Base-by-base conservation (phyloP, 2,797 vertebrate species). In the Myotis vivesi region DNA sequence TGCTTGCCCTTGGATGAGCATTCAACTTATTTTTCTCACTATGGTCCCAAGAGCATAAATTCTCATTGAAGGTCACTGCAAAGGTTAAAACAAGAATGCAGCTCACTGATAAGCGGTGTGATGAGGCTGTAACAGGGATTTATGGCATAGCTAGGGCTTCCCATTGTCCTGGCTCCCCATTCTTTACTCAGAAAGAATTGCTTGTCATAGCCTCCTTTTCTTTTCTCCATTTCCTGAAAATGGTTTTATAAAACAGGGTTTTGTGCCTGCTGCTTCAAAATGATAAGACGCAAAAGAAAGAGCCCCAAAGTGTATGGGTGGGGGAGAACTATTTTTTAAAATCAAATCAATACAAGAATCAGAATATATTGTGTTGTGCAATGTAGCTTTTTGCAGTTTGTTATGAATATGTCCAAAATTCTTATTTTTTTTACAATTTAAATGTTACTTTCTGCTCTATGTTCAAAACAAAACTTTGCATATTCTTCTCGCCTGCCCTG, bases 121-220 rank as follows among this genome's bases (percentile, higher is more conserved):
- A 85, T 72, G 84, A 90, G 72, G 49, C 51, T 8, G 3, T 62
- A 25, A 23, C 0, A 3, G 36, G 77, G 68, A 94, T 94, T 93
- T 66, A 92, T 85, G 51, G 53, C 73, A 17, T 5, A 41, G 46
- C 46, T 20, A 8, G 20, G 30, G 16, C 51, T 51, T 64, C 87
- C 62, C 86, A 28, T 93, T 87, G 44, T 76, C 88, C 59, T 30
- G 46, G 68, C 76, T 92, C 87, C 33, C 33, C 28, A 55, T 95
- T 95, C 62, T 66, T 94, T 46, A 86, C 46, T 28, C 62, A n/a
- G 79, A 89, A 75, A 76, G 75, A 94, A 84, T 91, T 75, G 55
- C 51, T 75, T 76, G n/a, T 87, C 77, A 51, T 89, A 72, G 69
- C 36, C 87, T 41, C 20, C 19, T 87, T 33, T 91, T 72, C 53